Conservation (phyloP, 2,113 vertebrate genomes). For the Aix galericulata region DNA sequence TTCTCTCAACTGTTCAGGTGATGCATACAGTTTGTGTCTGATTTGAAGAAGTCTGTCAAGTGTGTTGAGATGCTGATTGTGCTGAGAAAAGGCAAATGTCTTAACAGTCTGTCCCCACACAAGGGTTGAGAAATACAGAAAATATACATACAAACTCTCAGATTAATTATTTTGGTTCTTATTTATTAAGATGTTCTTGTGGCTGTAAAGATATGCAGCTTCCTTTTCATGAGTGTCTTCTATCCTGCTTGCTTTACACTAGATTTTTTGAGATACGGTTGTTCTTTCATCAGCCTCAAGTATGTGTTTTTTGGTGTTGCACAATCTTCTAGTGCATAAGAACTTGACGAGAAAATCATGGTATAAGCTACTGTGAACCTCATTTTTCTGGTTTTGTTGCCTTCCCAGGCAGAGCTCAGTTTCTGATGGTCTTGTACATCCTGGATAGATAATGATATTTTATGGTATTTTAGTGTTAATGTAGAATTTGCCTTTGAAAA, state of each 20-base stretch:
- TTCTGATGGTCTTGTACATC: neutral
- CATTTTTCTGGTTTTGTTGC: neutral
- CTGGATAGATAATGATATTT: neutral
- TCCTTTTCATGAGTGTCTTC: neutral
- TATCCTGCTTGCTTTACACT: neutral
- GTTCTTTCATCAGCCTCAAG: neutral
- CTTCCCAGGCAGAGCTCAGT: neutral
- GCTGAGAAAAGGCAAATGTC: neutral
- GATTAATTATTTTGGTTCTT: neutral
- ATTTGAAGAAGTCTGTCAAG: neutral
- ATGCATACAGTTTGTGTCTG: neutral
- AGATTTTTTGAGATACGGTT: neutral
- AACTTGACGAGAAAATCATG: neutral
- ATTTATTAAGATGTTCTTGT: neutral
- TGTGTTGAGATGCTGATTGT: neutral
- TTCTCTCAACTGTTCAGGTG: neutral
- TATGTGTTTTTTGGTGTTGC: neutral
- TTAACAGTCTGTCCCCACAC: neutral
- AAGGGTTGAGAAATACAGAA: neutral
- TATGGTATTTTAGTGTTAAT: too few relatives aligned
- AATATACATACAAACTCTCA: neutral
- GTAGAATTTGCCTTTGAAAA: too few relatives aligned
- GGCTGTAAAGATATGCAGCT: neutral
- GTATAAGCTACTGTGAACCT: neutral
- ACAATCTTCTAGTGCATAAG: neutral